These are phyloP conservation scores for Allacma fusca DNA, from an alignment of 2,888 invertebrate genomes.

Conservation along the genomic window DNA sequence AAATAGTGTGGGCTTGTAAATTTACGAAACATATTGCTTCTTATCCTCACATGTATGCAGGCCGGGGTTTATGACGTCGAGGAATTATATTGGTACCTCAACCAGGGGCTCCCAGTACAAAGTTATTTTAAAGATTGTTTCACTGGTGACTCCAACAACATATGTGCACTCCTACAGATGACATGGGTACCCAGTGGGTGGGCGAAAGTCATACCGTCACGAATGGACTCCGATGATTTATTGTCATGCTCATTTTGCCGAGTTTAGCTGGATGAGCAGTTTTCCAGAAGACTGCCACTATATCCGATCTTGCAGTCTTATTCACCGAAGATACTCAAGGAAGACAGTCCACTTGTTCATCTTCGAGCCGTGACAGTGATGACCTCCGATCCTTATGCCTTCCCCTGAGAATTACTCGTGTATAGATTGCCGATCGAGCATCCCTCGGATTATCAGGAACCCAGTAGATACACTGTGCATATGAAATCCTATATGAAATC, in stretches of 20 bases:
- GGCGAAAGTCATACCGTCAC: constrained; percentile 46
- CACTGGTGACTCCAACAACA: constrained; percentile 37
- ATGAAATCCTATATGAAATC: not conserved
- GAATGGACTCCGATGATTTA: constrained; percentile 46
- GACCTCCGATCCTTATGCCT: constrained; percentile 16
- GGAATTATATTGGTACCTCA: constrained; percentile 8
- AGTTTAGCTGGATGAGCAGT: constrained; percentile 33
- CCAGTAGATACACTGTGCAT: not conserved
- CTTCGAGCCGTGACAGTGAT: not conserved
- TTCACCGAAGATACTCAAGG: not conserved
- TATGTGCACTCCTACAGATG: constrained; percentile 42
- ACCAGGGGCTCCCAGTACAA: constrained; percentile 14
- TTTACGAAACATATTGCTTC: constrained; percentile 11
- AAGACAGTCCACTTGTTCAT: not conserved
- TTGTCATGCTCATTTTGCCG: constrained; percentile 46
- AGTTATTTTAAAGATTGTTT: constrained; percentile 32
- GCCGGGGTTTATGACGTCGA: not conserved
- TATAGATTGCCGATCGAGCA: not conserved
- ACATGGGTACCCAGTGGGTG: constrained; percentile 51
- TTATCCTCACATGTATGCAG: not conserved
- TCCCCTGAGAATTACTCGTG: not conserved
- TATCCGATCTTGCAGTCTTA: constrained; percentile 22
- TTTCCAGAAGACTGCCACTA: constrained; percentile 27
- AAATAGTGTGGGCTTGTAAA: constrained; percentile 18
- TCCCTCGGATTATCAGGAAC: not conserved